Evolutionary conservation across 2,797 vertebrate genomes (phyloP).

Genomic region (Vespertilio murinus): DNA sequence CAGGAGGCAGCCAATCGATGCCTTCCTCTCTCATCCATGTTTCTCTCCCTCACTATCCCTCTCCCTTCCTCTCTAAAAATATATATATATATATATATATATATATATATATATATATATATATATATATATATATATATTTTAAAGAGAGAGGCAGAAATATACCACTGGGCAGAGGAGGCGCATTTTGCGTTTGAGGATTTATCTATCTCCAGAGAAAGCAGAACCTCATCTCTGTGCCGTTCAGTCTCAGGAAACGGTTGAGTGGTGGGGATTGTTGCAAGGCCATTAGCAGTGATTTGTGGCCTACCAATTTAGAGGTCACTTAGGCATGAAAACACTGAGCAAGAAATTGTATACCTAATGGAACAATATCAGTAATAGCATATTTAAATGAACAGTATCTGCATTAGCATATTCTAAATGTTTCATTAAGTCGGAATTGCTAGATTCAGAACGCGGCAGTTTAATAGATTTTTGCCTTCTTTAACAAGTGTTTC

Average conservation of each 20-base stretch:
- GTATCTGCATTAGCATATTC: slow-evolving; percentile 84
- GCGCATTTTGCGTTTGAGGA: not conserved
- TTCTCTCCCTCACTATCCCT: too few relatives aligned
- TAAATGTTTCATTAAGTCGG: slow-evolving; percentile 87
- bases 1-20: too few relatives aligned
- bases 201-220: slow-evolving; percentile 36
- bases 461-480: slow-evolving; percentile 81
- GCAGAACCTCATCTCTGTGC: not conserved
- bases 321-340: slow-evolving; percentile 87
- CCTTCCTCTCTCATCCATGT: too few relatives aligned
- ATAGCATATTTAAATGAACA: slow-evolving; percentile 86
- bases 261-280: slow-evolving; percentile 69
- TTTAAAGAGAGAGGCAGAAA: too few relatives aligned
- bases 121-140: too few relatives aligned
- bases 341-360: slow-evolving; percentile 83
- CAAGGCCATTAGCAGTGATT: slow-evolving; percentile 83
- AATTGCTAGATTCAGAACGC: slow-evolving; percentile 81
- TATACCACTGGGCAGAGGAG: not conserved
- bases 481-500: slow-evolving; percentile 77
- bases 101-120: too few relatives aligned
- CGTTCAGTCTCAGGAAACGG: slow-evolving; percentile 62
- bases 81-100: too few relatives aligned
- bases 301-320: slow-evolving; percentile 85
- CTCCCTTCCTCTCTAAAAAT: too few relatives aligned
- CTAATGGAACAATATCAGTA: slow-evolving; percentile 86